These are phyloP conservation scores for Coremacera marginata DNA, from an alignment of 2,888 invertebrate species.

Conservation along the genomic window DNA sequence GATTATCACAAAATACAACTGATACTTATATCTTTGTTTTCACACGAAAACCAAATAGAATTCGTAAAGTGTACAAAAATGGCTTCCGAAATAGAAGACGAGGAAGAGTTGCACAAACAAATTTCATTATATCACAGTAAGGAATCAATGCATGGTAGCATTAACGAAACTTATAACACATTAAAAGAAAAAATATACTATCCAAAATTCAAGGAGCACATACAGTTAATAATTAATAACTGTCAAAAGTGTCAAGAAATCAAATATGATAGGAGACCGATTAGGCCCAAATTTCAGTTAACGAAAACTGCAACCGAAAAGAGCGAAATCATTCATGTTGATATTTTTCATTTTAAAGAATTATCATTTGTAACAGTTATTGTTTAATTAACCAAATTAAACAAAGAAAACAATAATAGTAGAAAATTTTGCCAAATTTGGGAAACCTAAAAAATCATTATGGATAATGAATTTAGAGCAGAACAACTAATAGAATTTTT, in stretches of 20 bases:
- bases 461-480: constrained; percentile 41
- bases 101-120: too few species aligned
- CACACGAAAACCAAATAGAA: too few species aligned
- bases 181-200: constrained; percentile 17
- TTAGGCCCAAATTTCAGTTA: constrained; percentile 36
- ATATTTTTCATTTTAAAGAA: constrained; percentile 2
- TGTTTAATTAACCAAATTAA: too few species aligned
- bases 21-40: too few species aligned
- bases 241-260: too few species aligned
- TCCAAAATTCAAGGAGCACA: too few species aligned
- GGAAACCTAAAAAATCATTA: constrained; percentile 43
- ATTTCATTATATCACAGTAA: constrained; percentile 20
- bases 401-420: constrained; percentile 3
- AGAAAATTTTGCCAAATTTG: constrained; percentile 11
- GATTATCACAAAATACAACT: constrained; percentile 44
- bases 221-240: too few species aligned
- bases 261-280: constrained; percentile 42
- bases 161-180: constrained; percentile 33
- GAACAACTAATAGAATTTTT: constrained; percentile 35
- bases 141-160: constrained; percentile 39
- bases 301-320: constrained; percentile 39
- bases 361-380: too few species aligned
- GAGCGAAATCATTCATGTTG: constrained; percentile 35
- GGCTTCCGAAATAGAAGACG: too few species aligned
- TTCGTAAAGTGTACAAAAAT: too few species aligned